Evolutionary conservation across 2,888 invertebrate genomes (phyloP).

Genomic region (Amorpha juglandis): DNA sequence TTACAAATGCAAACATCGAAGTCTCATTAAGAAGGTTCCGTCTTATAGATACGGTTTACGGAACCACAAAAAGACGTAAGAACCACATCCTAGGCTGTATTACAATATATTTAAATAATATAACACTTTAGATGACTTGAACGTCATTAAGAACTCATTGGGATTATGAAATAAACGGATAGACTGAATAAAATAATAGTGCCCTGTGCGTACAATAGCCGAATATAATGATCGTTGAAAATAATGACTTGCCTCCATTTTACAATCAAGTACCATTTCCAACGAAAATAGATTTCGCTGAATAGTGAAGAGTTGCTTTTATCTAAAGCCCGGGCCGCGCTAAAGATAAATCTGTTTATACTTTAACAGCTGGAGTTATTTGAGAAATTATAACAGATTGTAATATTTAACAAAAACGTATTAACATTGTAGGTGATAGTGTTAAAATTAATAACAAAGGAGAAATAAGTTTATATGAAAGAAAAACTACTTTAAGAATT

Average conservation of each 20-base stretch:
- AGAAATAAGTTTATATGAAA: no score
- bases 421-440: no score
- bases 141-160: constrained; percentile 36
- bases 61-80: neutral
- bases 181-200: constrained; percentile 9
- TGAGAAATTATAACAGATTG: neutral
- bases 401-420: neutral
- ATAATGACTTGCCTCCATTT: constrained; percentile 19
- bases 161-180: constrained; percentile 16
- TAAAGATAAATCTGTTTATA: neutral
- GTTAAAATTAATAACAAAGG: no score
- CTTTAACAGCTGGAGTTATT: neutral
- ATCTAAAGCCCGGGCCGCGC: neutral
- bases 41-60: no score
- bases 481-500: no score
- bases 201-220: constrained; percentile 20
- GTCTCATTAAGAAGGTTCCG: neutral
- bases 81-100: neutral
- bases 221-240: constrained; percentile 23
- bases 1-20: neutral
- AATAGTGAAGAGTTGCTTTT: constrained; percentile 14
- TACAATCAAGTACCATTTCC: constrained; percentile 11
- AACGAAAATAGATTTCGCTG: constrained; percentile 18
- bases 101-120: constrained; percentile 43
- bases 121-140: constrained; percentile 45